Evolutionary conservation across 1,140 invertebrate species (phyloP), one percentile per base, ranked within the genome.

Genomic region (Pseudomyrmex sp.): DNA sequence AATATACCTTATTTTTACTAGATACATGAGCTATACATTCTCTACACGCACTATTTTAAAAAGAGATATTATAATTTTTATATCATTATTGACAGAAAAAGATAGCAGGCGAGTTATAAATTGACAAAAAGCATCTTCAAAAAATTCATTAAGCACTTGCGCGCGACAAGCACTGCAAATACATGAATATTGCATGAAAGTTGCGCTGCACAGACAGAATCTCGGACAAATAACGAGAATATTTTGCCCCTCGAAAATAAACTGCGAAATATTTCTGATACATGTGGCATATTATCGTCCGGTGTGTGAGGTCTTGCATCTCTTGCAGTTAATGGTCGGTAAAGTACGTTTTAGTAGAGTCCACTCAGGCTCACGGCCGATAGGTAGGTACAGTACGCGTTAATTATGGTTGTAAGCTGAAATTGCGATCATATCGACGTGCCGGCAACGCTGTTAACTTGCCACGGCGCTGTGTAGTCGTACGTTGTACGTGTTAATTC

Each of bases 361-460:
- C 77, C 82, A 66, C 74, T 88, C 82, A 65, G 65, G 75, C 66
- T 56, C 75, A 59, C 58, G 52, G 73, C 35, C 58, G 15, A 35
- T 35, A 35, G 35, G 35, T 35, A 35, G 35, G 72, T 76, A 76
- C 73, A 66, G 79, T 63, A 15, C 79, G 86, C 88, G 88, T 88
- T 89, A 89, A 89, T 89, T 89, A 89, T 86, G 70, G 86, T 73
- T 88, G 86, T 89, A 88, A 89, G 84, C 86, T 86, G 84, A 89
- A 88, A 88, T 88, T 88, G 86, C 87, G 87, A 88, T 88, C 77
- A 83, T 88, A 88, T 88, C 87, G 87, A 88, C 84, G 73, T 74
- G 52, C 52, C 61, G 75, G 77, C 56, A 59, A 88, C 83, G 83
- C 50, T 75, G 87, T 88, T 88, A 88, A 88, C 83, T 87, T 84